Evolutionary conservation across 2,797 vertebrate genomes (phyloP), one percentile per base, ranked within the genome.

Genomic region (Harpagifer antarcticus): DNA sequence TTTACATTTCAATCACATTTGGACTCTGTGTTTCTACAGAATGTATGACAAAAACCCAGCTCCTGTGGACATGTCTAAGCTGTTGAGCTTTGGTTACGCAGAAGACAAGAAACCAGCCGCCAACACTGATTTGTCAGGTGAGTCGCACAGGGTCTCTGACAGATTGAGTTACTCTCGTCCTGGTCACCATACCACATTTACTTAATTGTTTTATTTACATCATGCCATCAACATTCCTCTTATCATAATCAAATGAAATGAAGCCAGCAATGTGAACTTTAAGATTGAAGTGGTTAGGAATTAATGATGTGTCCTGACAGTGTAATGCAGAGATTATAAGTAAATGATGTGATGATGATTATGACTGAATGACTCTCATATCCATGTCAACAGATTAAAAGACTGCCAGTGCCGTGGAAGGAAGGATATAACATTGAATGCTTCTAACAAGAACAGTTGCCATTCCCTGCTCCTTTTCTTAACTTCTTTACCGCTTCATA

Each of bases 21-120:
- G 1, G 10, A 50, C 43, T 43, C 72, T 0, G 6, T 60, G n/a
- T 72, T 61, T 54, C 67, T 48, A 16, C 86, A 95, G 93, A 74
- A 54, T 85, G 5, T 75, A 68, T 61, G 87, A 92, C 72, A 95
- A 93, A 90, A 94, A 86, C 37, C 70, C 86, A 1, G 43, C 85
- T 7, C 92, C 94, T 1, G 84, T 94, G 9, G 73, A 88, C 89
- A 95, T 95, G 94, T 90, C 92, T 0, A 95, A 92, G 76, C 89
- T 95, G 56, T 16, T 95, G 83, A 93, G 94, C 76, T 95, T 94
- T 47, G 94, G 93, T 43, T 95, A 95, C 47, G 84, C 66, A 40
- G 92, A 86, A 19, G 87, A 91, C 5, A 43, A 83, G 48, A 84
- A 85, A 69, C 71, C 59, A 44, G 47, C 56, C 54, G 23, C 67